Percentiles rank a stretch among this genome's conserved stretches.
phyloP scores from a whole-genome alignment of 2,113 vertebrate genomes.

The Notothenia coriiceps region DNA sequence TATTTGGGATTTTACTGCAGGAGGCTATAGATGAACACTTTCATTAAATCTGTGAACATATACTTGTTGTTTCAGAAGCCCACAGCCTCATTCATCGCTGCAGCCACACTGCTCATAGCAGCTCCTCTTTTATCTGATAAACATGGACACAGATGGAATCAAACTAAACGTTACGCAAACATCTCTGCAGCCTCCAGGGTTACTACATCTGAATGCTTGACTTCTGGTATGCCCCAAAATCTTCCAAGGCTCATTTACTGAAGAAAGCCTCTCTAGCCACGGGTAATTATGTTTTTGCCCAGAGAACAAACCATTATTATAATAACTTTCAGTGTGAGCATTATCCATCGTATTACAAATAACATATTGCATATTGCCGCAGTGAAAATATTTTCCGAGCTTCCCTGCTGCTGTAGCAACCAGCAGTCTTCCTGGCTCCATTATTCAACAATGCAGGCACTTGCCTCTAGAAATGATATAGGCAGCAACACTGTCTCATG shows the following conservation, averaged over 20 bases:
- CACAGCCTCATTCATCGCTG: conserved; percentile 31
- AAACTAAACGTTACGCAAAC: conserved; percentile 72
- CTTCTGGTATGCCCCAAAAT: conserved; percentile 42
- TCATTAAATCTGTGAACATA: conserved; percentile 8
- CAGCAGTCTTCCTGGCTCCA: conserved; percentile 45
- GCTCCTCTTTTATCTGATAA: conserved; percentile 48
- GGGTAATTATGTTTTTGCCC: conserved; percentile 8
- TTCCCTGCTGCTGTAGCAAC: conserved; percentile 62
- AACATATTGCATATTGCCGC: conserved; percentile 30
- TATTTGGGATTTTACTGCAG: conserved; percentile 54
- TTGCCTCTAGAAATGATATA: conserved; percentile 62
- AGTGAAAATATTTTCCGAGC: conserved; percentile 32
- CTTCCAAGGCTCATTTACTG: conserved; percentile 40
- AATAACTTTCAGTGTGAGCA: not conserved
- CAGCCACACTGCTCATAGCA: conserved; percentile 43
- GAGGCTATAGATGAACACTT: conserved; percentile 45
- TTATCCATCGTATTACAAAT: not conserved
- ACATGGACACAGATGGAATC: conserved; percentile 78
- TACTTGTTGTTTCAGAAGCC: conserved; percentile 34
- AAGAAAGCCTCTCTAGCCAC: not conserved
- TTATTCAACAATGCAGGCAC: conserved; percentile 62
- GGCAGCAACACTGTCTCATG: conserved; percentile 65
- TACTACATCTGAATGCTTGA: conserved; percentile 63
- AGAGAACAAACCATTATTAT: conserved; percentile 12
- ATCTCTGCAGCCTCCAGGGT: conserved; percentile 68